A percentile compares a stretch with the other conserved stretches of the same genome.
Conservation (phyloP, 1,140 invertebrate species). For the Phortica variegata region DNA sequence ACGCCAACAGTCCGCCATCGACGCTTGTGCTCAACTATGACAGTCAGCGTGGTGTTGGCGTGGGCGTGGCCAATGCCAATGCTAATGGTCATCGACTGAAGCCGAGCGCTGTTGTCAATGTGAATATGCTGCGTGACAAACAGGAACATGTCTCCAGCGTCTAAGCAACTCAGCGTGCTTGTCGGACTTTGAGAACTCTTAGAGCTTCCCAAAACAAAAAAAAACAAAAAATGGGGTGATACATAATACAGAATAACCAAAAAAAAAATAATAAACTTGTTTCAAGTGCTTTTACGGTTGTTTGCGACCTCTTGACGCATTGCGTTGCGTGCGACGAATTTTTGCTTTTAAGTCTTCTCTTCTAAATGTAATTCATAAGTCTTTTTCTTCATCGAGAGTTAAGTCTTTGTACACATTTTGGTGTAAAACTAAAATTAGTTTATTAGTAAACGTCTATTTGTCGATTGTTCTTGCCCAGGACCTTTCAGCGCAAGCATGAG, state of each 20-base stretch:
- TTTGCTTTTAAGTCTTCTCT: too few species aligned
- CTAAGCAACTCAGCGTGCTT: too few species aligned
- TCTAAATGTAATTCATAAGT: too few species aligned
- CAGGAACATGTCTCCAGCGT: constrained; percentile 45
- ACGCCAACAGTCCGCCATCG: constrained; percentile 17
- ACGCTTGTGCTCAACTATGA: constrained; percentile 39
- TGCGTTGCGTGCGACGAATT: too few species aligned
- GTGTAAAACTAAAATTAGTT: too few species aligned
- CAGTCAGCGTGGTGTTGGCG: constrained; percentile 31
- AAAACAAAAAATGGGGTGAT: neutral
- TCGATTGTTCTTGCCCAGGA: too few species aligned
- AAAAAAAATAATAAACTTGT: neutral
- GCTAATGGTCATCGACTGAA: constrained; percentile 14
- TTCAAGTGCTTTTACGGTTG: constrained; percentile 22
- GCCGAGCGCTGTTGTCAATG: constrained; percentile 4
- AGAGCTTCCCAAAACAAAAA: constrained; percentile 27
- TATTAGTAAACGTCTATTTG: too few species aligned
- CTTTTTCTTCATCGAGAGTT: constrained; percentile 41
- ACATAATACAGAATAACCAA: neutral
- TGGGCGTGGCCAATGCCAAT: constrained; percentile 28
- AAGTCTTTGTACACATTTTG: constrained; percentile 40
- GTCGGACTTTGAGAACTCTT: constrained; percentile 36
- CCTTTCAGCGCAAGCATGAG: too few species aligned
- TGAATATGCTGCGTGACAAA: constrained; percentile 17
- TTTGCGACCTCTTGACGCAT: neutral